These are phyloP conservation scores for Chrysina gloriosa DNA, from an alignment of 2,888 invertebrate species.

Conservation along the genomic window DNA sequence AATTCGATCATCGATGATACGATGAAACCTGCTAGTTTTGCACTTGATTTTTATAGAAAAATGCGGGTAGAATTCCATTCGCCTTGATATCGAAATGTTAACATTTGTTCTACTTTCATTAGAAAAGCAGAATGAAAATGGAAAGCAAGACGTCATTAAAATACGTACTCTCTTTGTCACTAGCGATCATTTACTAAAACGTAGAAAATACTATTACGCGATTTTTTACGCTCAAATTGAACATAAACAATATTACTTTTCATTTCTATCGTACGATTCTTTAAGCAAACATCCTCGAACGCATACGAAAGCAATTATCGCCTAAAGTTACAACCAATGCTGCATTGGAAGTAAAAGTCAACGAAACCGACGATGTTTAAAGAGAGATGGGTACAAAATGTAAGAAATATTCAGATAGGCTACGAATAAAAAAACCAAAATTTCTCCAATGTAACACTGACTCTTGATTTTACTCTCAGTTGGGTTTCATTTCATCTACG, in stretches of 20 bases:
- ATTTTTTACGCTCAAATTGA: background rate
- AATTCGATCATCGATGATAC: too few species aligned
- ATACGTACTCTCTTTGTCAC: background rate
- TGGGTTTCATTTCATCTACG: constrained; percentile 44
- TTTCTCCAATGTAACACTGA: constrained; percentile 59
- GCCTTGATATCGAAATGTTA: background rate
- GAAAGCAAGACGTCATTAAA: constrained; percentile 13
- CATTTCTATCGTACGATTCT: background rate
- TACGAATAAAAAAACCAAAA: constrained; percentile 60
- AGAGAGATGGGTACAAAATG: constrained; percentile 30
- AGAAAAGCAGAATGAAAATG: constrained; percentile 28
- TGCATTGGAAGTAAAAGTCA: constrained; percentile 18
- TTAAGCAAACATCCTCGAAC: background rate
- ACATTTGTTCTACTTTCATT: constrained; percentile 28
- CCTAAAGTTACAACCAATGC: background rate
- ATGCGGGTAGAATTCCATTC: constrained; percentile 10
- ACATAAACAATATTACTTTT: background rate
- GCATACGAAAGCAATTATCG: background rate
- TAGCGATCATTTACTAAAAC: background rate
- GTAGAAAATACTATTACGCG: background rate
- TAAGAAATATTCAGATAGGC: constrained; percentile 52
- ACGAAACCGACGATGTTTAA: constrained; percentile 8
- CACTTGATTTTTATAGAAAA: background rate
- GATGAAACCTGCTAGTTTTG: too few species aligned
- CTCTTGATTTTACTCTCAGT: constrained; percentile 60